These are phyloP conservation scores for Drosophila stalkeri DNA, from an alignment of 2,888 invertebrate genomes.

Conservation along the genomic window DNA sequence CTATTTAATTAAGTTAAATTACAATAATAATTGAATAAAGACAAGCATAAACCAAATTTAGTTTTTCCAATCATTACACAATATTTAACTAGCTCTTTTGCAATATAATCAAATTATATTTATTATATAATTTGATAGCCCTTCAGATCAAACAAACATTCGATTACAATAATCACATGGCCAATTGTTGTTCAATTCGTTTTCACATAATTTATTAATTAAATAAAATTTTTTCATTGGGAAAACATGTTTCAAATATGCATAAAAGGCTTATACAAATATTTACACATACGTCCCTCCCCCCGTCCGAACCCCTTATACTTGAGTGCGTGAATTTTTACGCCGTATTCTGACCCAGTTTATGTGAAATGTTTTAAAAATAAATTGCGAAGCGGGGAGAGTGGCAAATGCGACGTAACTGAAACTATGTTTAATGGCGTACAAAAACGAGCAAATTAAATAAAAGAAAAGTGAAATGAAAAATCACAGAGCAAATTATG, in stretches of 20 bases:
- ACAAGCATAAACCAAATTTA: too few species aligned
- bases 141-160: neutral
- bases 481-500: conserved; percentile 76
- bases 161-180: neutral
- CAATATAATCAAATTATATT: neutral
- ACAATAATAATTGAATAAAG: too few species aligned
- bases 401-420: conserved; percentile 20
- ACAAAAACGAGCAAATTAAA: conserved; percentile 4
- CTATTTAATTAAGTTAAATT: neutral
- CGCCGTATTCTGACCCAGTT: conserved; percentile 65
- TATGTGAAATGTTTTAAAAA: conserved; percentile 64
- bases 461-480: conserved; percentile 69
- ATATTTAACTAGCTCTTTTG: neutral
- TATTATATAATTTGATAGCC: neutral
- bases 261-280: conserved; percentile 2
- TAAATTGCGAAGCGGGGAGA: conserved; percentile 32
- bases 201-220: conserved; percentile 1
- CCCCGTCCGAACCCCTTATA: neutral
- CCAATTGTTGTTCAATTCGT: neutral
- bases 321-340: conserved; percentile 42
- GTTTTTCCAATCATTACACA: neutral
- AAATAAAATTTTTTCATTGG: neutral
- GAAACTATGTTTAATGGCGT: conserved; percentile 57
- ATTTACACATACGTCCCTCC: neutral
- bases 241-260: conserved; percentile 9